A percentile compares a stretch with the other conserved stretches of the same genome.
Evolutionary conservation across 2,797 vertebrate genomes (phyloP).

Genomic region (Holocentrus rufus): DNA sequence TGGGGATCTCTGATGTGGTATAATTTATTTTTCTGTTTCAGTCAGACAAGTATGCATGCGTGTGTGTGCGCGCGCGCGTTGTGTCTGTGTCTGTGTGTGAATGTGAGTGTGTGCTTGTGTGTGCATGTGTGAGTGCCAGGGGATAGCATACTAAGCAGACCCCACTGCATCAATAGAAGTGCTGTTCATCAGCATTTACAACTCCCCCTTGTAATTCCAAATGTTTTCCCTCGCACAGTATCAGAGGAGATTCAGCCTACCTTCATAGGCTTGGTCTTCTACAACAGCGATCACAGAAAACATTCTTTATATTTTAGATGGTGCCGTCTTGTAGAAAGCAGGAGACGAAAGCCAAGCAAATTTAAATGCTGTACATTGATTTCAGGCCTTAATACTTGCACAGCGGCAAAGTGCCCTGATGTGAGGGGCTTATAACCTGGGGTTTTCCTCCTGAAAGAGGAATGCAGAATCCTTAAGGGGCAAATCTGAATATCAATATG

Average conservation of each 20-base stretch:
- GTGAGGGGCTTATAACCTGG: conserved; percentile 58
- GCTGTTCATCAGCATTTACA: conserved; percentile 77
- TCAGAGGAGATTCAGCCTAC: conserved; percentile 48
- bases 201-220: conserved; percentile 64
- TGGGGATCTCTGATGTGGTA: conserved; percentile 49
- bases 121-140: conserved; percentile 37
- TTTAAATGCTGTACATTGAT: conserved; percentile 55
- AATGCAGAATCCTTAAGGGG: conserved; percentile 49
- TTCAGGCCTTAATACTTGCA: conserved; percentile 49
- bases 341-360: conserved; percentile 21
- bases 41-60: conserved; percentile 18
- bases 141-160: conserved; percentile 74
- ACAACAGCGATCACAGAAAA: background rate
- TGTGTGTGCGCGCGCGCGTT: conserved; percentile 14
- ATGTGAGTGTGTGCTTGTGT: conserved; percentile 3
- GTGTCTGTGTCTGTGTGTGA: conserved; percentile 32
- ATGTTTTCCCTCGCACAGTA: conserved; percentile 59
- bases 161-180: conserved; percentile 76
- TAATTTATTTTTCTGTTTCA: conserved; percentile 51
- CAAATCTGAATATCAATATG: conserved; percentile 61
- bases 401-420: conserved; percentile 42
- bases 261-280: conserved; percentile 41
- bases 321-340: conserved; percentile 4
- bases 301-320: conserved; percentile 3
- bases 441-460: conserved; percentile 52